phyloP scores from a whole-genome alignment of 2,113 vertebrate species.

The Strix aluco region DNA sequence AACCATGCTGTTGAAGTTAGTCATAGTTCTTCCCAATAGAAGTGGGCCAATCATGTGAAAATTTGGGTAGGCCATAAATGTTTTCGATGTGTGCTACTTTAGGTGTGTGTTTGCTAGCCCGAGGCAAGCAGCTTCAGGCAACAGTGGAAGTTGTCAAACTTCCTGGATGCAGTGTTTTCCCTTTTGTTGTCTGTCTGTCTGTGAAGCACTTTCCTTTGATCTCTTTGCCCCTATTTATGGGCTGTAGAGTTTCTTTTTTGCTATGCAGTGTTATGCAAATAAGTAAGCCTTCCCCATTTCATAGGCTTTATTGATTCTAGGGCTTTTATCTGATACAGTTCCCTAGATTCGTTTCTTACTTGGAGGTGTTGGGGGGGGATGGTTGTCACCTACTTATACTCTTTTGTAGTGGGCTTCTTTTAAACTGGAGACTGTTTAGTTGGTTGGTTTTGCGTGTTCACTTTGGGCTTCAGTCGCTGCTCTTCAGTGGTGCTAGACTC shows the following conservation, averaged over 20 bases:
- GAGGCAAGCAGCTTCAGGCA: neutral
- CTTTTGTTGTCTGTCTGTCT: neutral
- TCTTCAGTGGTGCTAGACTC: neutral
- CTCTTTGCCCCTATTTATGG: neutral
- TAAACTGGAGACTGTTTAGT: neutral
- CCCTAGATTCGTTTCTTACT: neutral
- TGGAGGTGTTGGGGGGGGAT: neutral
- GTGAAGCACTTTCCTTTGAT: neutral
- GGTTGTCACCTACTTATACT: neutral
- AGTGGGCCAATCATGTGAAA: neutral
- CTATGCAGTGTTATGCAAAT: neutral
- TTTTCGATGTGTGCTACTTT: neutral
- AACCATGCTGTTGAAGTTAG: neutral
- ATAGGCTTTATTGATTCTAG: neutral
- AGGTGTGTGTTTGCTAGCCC: neutral
- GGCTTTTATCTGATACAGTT: neutral
- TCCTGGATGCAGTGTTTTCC: neutral
- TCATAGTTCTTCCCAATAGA: neutral
- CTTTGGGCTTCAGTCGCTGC: neutral
- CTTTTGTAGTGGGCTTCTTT: neutral
- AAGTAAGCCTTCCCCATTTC: neutral
- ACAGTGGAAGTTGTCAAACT: neutral
- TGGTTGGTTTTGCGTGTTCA: neutral
- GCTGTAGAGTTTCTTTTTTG: neutral
- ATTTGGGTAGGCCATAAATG: neutral